Percentiles rank a stretch among this genome's conserved stretches.
Evolutionary conservation across 2,888 invertebrate genomes (phyloP).

Genomic region (Drosophila prolongata): DNA sequence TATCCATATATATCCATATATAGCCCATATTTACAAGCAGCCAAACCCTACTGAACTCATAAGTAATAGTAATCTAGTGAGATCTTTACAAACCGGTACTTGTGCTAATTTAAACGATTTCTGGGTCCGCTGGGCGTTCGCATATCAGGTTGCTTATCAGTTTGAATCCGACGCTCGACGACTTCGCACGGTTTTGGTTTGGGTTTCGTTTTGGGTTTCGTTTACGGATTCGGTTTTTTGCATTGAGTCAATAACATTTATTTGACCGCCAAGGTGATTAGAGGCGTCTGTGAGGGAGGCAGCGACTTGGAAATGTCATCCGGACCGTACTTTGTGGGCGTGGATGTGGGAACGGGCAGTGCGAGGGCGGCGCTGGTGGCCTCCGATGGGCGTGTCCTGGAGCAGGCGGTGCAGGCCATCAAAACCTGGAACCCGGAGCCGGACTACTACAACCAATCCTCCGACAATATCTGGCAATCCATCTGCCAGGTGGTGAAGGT

Average conservation of each 20-base stretch:
- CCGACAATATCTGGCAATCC: constrained; percentile 94
- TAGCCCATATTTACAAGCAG: constrained; percentile 11
- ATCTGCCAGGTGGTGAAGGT: constrained; percentile 90
- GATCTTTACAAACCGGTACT: constrained; percentile 34
- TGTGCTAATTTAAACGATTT: constrained; percentile 10
- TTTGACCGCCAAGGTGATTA: constrained; percentile 60
- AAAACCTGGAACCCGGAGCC: constrained; percentile 91
- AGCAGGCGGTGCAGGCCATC: constrained; percentile 88
- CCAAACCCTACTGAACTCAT: constrained; percentile 12
- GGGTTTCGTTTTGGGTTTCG: too few relatives aligned
- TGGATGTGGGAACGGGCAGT: constrained; percentile 97
- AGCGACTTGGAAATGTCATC: constrained; percentile 54
- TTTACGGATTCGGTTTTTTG: constrained; percentile 47
- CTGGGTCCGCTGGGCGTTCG: constrained; percentile 25
- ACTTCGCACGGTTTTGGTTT: constrained; percentile 32
- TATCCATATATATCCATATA: too few relatives aligned
- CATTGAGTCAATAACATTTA: constrained; percentile 58
- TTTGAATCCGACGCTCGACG: constrained; percentile 40
- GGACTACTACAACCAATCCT: constrained; percentile 95
- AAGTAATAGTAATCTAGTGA: constrained; percentile 10
- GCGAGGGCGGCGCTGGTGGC: constrained; percentile 93
- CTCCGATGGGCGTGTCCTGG: constrained; percentile 88
- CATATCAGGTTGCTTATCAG: constrained; percentile 65
- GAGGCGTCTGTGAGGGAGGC: constrained; percentile 20
- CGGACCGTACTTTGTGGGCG: constrained; percentile 89